Base-by-base conservation (phyloP, 1,140 invertebrate genomes). In the Laodelphax striatellus region DNA sequence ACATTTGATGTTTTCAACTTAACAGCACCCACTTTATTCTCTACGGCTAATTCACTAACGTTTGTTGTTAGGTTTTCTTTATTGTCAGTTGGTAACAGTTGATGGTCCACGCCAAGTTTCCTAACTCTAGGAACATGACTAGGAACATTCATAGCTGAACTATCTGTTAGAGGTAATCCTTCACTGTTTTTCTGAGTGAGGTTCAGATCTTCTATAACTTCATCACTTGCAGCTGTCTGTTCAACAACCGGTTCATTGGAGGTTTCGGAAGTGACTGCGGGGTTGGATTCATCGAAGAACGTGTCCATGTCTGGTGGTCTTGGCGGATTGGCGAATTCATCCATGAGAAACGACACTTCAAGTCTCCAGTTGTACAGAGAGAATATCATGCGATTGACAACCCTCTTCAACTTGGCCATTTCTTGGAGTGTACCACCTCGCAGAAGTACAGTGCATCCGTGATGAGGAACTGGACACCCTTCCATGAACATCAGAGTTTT, bases 401-500 rank as follows among this genome's bases (percentile, higher is more conserved):
- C 87, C 60, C 80, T 79, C 71, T 97, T 97, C 0, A 96, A 81
- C 69, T 83, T 81, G 11, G 81, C 79, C 8, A 98, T 75, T 72
- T 98, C 94, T 9, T 75, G 69, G 54, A 82, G 73, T 0, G 81
- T 79, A 4, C 81, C 87, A 0, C 95, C 95, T 34, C 92, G 80
- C 0, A 99, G 70, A 8, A 97, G 70, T 31, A 98, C 86, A 0
- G 94, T 94, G 67, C 90, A 93, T 0, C 94, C 94, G 0, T 95
- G 77, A 65, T 92, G 82, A 1, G 87, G 82, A 70, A 80, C 80
- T 0, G 85, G 82, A 69, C 94, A 92, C 1, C 93, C 92, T 74
- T 97, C 94, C 66, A 98, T 88, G 64, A 91, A 90, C 90, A 97
- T 92, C 1, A 97, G 71, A 0, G 90, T 94, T 79, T 97, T 97